Evolutionary conservation across 2,113 vertebrate genomes (phyloP).

Genomic region (Gobius niger): DNA sequence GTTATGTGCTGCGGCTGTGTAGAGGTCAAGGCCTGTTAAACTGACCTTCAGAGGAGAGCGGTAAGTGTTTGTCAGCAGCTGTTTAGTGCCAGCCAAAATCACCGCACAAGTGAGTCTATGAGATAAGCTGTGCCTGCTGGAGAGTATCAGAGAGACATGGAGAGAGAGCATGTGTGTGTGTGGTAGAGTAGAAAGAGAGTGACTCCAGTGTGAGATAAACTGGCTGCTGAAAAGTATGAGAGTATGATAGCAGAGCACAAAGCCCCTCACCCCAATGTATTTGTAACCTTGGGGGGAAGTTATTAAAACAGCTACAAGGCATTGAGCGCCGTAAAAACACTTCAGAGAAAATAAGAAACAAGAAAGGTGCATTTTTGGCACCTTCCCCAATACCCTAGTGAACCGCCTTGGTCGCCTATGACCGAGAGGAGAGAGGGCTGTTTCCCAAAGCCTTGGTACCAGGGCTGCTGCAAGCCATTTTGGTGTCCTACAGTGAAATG

Average conservation of each 20-base stretch:
- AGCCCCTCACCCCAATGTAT: no score
- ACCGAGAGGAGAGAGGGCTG: no score
- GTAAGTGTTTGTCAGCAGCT: conserved; percentile 25
- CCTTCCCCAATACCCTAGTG: no score
- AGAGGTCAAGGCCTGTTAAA: conserved; percentile 45
- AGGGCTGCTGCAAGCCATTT: no score
- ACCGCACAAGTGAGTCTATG: conserved; percentile 10
- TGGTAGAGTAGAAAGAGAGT: background rate
- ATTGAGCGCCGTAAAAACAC: no score
- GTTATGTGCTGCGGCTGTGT: conserved; percentile 2
- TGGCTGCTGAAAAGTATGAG: background rate
- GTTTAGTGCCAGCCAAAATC: conserved; percentile 8
- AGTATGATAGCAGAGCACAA: background rate
- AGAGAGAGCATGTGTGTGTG: background rate
- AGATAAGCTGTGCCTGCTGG: conserved; percentile 10
- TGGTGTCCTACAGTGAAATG: no score
- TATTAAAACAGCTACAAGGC: no score
- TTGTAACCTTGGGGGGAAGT: no score
- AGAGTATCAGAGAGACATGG: background rate
- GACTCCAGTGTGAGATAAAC: conserved; percentile 9
- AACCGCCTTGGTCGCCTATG: no score
- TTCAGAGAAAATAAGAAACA: no score
- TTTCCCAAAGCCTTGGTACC: no score
- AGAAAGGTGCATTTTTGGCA: no score
- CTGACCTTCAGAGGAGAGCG: conserved; percentile 51